These are phyloP conservation scores for Daboia siamensis DNA, from an alignment of 2,113 vertebrate genomes.

Conservation along the genomic window DNA sequence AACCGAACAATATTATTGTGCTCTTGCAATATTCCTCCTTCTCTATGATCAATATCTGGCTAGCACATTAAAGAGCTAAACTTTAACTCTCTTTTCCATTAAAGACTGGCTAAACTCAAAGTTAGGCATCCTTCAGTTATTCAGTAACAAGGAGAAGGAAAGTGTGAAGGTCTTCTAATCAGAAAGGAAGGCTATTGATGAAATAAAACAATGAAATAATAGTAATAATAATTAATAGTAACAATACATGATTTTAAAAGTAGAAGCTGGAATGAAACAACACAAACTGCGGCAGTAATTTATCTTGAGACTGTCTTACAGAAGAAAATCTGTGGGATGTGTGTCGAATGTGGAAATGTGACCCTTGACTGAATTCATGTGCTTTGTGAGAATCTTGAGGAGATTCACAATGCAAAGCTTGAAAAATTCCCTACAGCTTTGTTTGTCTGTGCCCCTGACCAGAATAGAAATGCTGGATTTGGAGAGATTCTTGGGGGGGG, in stretches of 20 bases:
- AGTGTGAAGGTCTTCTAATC: not conserved
- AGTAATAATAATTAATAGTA: not conserved
- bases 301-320: not conserved
- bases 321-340: not conserved
- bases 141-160: not conserved
- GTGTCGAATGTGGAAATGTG: not conserved
- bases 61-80: not conserved
- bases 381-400: conserved; percentile 44
- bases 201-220: not conserved
- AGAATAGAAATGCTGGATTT: conserved; percentile 16
- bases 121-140: not conserved
- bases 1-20: not conserved
- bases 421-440: conserved; percentile 42
- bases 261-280: not conserved
- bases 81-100: not conserved
- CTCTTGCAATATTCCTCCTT: not conserved
- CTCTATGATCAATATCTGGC: not conserved
- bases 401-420: conserved; percentile 41
- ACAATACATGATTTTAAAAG: not conserved
- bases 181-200: not conserved
- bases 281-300: not conserved
- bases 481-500: conserved; percentile 15
- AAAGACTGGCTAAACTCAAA: not conserved
- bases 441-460: conserved; percentile 6
- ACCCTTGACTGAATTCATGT: conserved; percentile 49